Conservation (phyloP, 2,888 invertebrate genomes). For the Callyntrura guangdongensis region DNA sequence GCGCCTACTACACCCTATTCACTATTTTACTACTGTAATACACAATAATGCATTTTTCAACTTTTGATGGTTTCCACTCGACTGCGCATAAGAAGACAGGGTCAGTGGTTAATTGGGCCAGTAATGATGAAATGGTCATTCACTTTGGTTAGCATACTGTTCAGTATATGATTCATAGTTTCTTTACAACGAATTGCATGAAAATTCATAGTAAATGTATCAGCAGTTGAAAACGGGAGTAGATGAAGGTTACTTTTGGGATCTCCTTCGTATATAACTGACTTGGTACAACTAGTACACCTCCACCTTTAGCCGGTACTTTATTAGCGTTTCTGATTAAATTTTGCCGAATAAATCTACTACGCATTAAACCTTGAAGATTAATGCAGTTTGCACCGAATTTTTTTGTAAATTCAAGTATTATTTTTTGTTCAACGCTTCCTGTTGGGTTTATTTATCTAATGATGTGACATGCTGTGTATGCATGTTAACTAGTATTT, state of each 20-base stretch:
- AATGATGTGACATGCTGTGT: no score
- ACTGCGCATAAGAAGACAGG: constrained; percentile 25
- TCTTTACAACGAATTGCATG: background rate
- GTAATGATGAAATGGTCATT: background rate
- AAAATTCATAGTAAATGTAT: background rate
- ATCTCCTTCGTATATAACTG: background rate
- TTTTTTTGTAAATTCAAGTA: no score
- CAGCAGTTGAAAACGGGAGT: no score
- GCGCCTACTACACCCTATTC: background rate
- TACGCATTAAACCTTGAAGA: background rate
- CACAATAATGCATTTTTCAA: background rate
- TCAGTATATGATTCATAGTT: background rate
- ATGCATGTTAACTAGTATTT: no score
- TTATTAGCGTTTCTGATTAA: no score
- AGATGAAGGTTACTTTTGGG: background rate
- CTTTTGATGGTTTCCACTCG: constrained; percentile 18
- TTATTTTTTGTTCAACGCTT: no score
- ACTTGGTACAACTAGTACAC: background rate
- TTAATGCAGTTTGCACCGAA: no score
- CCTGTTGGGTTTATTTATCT: no score
- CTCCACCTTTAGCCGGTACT: no score
- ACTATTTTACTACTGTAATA: background rate
- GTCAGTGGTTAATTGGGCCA: constrained; percentile 63
- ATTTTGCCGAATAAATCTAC: no score
- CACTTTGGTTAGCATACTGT: background rate